Conservation (phyloP, 2,797 vertebrate species). For the Phalloptychus januarius region DNA sequence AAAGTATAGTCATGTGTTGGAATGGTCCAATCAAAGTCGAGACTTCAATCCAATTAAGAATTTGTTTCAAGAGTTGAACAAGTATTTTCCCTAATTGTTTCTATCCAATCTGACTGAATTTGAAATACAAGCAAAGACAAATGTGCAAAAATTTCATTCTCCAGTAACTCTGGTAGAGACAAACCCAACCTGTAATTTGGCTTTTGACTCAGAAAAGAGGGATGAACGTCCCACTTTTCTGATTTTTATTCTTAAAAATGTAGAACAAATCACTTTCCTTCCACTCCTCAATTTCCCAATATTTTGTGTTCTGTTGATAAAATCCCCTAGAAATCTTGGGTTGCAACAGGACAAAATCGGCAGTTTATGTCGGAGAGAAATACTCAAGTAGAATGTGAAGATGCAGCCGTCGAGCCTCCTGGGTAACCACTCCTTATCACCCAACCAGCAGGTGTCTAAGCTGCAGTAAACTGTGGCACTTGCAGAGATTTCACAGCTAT, state of each 20-base stretch:
- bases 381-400: conserved; percentile 41
- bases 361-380: conserved; percentile 42
- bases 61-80: not conserved
- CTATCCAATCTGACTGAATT: not conserved
- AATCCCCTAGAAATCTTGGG: not conserved
- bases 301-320: not conserved
- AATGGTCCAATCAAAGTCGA: not conserved
- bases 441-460: conserved; percentile 67
- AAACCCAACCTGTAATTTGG: not conserved
- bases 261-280: not conserved
- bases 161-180: not conserved
- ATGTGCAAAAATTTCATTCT: not conserved
- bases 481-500: conserved; percentile 62
- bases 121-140: not conserved
- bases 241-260: not conserved
- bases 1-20: not conserved
- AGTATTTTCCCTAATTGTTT: not conserved
- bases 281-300: not conserved
- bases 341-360: not conserved
- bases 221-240: not conserved
- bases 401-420: conserved; percentile 38
- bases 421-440: conserved; percentile 64
- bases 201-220: not conserved
- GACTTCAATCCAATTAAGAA: not conserved
- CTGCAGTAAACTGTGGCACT: conserved; percentile 32